Base-by-base conservation (phyloP, 2,797 vertebrate genomes). In the Coracias cyanogaster region DNA sequence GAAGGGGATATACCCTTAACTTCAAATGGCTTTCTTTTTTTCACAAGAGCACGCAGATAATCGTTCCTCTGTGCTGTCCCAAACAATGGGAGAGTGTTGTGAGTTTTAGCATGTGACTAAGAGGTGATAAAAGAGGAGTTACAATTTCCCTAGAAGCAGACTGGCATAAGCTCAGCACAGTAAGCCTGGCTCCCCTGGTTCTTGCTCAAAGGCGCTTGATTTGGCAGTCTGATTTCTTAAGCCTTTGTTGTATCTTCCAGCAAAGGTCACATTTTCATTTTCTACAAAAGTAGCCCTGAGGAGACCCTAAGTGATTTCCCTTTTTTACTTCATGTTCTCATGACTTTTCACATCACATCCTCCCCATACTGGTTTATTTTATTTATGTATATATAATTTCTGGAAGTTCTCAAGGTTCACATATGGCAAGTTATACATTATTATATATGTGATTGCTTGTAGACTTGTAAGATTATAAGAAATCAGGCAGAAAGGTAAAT, bases 201-300 rank as follows among this genome's bases (percentile, higher is more conserved):
- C 25, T 76, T 84, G 37, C 66, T 92, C 41, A 65, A 61, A 82
- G 46, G 5, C 0, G 0, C 10, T 70, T 10, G 8, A 46, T 79
- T 90, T 86, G 33, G 28, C 14, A 25, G 13, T 92, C 37, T 76
- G 54, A 61, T 76, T 81, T 86, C 45, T 29, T n/a, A n/a, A 74
- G 13, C 10, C 10, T 84, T 79, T 35, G 7, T 49, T 72, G 14
- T 41, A 35, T 37, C 29, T 84, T 90, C 33, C 49, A 88, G 57
- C 37, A 89, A 93, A 89, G 41, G 83, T 81, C 58, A 76, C 22
- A n/a, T 81, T 89, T 90, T 89, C 45, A 57, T 92, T 76, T 92
- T 46, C n/a, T 77, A 10, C 3, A 5, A 19, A 73, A 48, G 14
- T 52, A 76, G 20, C 7, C 29, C 37, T 65, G 58, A 70, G 25